A percentile compares a stretch with the other conserved stretches of the same genome.
Evolutionary conservation across 2,888 invertebrate species (phyloP).

Genomic region (Lasioglossum oenotherae): DNA sequence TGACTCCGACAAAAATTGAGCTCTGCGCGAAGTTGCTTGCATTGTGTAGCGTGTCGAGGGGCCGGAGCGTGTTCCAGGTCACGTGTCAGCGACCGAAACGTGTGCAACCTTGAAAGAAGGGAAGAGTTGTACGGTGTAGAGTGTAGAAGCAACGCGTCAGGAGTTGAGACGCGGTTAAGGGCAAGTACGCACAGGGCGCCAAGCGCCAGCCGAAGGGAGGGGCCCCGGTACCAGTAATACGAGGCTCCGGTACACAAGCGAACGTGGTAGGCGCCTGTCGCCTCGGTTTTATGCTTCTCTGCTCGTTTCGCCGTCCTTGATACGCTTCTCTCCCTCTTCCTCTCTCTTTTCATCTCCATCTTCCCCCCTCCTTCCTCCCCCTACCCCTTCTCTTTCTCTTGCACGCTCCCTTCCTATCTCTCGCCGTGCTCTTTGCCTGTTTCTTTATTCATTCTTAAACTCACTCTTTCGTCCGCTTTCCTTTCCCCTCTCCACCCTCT

Average conservation of each 20-base stretch:
- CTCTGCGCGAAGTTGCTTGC: neutral
- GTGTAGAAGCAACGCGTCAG: neutral
- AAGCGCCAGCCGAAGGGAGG: constrained; percentile 59
- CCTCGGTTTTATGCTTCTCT: constrained; percentile 67
- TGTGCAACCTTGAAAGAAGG: constrained; percentile 44
- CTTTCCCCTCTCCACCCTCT: neutral
- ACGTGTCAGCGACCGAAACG: constrained; percentile 35
- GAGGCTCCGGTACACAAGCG: constrained; percentile 46
- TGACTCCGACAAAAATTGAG: neutral
- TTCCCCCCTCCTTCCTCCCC: constrained; percentile 52
- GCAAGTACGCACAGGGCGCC: constrained; percentile 53
- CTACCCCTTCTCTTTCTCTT: neutral
- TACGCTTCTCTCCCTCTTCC: constrained; percentile 22
- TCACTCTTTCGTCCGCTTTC: neutral
- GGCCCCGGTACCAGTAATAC: constrained; percentile 44
- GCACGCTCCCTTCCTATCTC: neutral
- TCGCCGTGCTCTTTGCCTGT: neutral
- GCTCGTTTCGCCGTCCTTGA: constrained; percentile 71
- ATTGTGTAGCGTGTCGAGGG: neutral
- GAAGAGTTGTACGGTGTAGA: neutral
- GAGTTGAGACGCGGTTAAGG: constrained; percentile 55
- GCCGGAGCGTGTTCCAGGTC: constrained; percentile 2
- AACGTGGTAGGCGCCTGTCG: constrained; percentile 70
- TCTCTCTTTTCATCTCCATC: neutral
- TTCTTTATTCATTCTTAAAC: constrained; percentile 35